phyloP scores from a whole-genome alignment of 1,140 invertebrate species.

The Chlorops oryzae region DNA sequence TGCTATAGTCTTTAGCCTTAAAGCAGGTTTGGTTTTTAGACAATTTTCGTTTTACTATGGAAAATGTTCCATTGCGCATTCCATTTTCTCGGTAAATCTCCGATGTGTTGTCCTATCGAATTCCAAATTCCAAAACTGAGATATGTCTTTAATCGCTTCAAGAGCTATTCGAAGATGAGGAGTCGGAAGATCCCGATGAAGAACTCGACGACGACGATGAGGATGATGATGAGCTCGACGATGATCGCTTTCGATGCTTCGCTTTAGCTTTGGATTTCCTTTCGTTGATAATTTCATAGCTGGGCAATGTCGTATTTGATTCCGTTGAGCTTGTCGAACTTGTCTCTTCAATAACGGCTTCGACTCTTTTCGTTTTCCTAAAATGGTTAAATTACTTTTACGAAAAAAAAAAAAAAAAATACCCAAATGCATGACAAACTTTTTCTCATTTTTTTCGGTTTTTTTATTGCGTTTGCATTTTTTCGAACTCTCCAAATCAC shows the following conservation, averaged over 20 bases:
- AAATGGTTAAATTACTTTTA: background rate
- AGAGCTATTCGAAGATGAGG: too few species aligned
- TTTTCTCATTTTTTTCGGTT: slow-evolving; percentile 31
- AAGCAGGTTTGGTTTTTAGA: too few species aligned
- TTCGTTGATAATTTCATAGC: slow-evolving; percentile 44
- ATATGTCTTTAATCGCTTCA: too few species aligned
- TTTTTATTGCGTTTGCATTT: slow-evolving; percentile 23
- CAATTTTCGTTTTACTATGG: too few species aligned
- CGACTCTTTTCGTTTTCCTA: slow-evolving; percentile 38
- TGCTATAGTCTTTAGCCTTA: too few species aligned
- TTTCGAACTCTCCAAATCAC: slow-evolving; percentile 35
- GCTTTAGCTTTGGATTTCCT: slow-evolving; percentile 29
- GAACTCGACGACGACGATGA: slow-evolving; percentile 17
- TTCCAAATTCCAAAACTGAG: too few species aligned
- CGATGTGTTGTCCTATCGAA: too few species aligned
- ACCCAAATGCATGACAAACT: slow-evolving; percentile 22
- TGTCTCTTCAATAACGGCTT: slow-evolving; percentile 40
- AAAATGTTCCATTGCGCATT: too few species aligned
- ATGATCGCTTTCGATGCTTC: slow-evolving; percentile 25
- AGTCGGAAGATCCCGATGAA: slow-evolving; percentile 33
- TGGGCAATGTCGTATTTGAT: slow-evolving; percentile 41
- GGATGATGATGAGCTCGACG: slow-evolving; percentile 20
- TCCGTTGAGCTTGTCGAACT: slow-evolving; percentile 32
- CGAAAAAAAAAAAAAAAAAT: slow-evolving; percentile 8
- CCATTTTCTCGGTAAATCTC: too few species aligned